Evolutionary conservation across 2,797 vertebrate species (phyloP), one percentile per base, ranked within the genome.

Genomic region (Sebastes itinus): DNA sequence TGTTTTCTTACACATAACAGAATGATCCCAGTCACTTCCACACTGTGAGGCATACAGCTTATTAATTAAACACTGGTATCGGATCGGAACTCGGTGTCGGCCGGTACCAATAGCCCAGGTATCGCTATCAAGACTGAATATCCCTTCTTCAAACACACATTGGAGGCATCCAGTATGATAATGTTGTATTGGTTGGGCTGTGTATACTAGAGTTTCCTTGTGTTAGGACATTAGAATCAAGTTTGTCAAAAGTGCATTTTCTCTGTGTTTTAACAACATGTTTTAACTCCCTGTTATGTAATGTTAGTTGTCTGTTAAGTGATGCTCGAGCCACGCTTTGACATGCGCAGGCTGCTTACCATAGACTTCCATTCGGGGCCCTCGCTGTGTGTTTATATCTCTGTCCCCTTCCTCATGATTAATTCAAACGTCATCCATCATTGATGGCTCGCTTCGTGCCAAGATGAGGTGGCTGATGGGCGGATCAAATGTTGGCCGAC

Each of bases 361-460:
- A 23, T 55, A 9, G 81, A 46, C 59, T 72, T 84, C 49, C 85
- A 46, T 13, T 20, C 14, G 4, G 60, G 84, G 69, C 64, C 78
- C 78, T 80, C 42, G 2, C 46, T 23, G 75, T 83, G 87, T 90
- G 83, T 90, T 89, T 92, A 60, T 78, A 80, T 89, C 83, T 74
- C 78, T 67, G 82, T 92, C 84, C 87, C 86, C 72, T 72, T 69
- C 14, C 87, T 91, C 90, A 93, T 96, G 88, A 91, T 92, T 95
- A 93, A 95, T 95, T 94, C 88, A 95, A 62, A 65, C 74, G 0
- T 60, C 91, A 93, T 95, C 84, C 91, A 95, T 95, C 86, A 94
- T 95, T 94, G 75, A 95, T 94, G 91, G 86, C 85, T 6, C 10
- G 55, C 75, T 79, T 79, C 28, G 61, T 75, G 86, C 85, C 78